Evolutionary conservation across 1,140 invertebrate genomes (phyloP).

Genomic region (Lanistes nyassanus): DNA sequence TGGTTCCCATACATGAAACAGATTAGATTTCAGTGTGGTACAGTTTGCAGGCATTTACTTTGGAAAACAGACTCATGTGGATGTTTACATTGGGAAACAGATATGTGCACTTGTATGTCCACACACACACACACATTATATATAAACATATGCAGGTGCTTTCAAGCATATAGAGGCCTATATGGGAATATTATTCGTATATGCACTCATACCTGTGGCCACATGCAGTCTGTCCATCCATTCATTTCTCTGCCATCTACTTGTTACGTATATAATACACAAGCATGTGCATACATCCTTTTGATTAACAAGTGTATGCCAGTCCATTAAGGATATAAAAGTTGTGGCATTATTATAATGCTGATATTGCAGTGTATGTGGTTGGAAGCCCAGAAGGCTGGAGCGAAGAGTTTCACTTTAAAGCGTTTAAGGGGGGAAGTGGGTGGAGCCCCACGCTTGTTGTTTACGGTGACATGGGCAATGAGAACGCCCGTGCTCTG

Average conservation of each 20-base stretch:
- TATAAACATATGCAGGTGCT: neutral
- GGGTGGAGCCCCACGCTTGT: conserved; percentile 84
- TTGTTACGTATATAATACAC: no score
- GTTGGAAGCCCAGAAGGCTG: conserved; percentile 50
- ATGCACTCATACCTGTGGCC: no score
- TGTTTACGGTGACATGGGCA: conserved; percentile 92
- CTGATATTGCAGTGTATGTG: conserved; percentile 51
- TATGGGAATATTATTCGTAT: neutral
- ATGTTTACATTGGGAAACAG: neutral
- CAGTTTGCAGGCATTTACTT: no score
- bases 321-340: neutral
- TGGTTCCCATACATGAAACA: neutral
- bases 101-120: neutral
- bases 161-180: neutral
- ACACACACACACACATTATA: neutral
- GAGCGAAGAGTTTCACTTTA: conserved; percentile 47
- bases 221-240: no score
- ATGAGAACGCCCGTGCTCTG: conserved; percentile 85
- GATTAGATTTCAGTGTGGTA: neutral
- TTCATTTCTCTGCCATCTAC: no score
- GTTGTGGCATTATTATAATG: neutral
- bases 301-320: no score
- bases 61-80: no score
- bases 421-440: conserved; percentile 41
- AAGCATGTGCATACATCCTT: no score